These are phyloP conservation scores for Urocynchramus pylzowi DNA, from an alignment of 2,113 vertebrate genomes.

Conservation along the genomic window DNA sequence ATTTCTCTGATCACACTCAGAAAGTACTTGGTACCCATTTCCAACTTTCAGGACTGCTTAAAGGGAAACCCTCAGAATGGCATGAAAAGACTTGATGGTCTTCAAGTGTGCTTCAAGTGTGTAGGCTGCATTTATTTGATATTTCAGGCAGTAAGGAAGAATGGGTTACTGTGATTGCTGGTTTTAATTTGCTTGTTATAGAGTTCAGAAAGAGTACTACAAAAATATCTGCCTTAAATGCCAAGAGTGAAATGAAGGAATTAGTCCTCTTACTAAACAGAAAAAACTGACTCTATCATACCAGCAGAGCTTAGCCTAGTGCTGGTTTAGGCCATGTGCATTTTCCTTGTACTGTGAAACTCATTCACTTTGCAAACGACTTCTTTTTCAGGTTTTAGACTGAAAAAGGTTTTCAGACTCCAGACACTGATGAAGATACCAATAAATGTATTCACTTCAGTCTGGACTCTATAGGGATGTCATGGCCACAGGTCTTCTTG, in stretches of 20 bases:
- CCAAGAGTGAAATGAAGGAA: not conserved
- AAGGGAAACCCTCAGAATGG: not conserved
- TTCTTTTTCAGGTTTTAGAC: not conserved
- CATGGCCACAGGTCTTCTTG: not conserved
- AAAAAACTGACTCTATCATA: not conserved
- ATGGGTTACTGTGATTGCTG: not conserved
- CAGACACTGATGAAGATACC: not conserved
- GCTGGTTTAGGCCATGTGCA: not conserved
- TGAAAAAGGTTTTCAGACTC: no score
- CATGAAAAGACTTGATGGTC: not conserved
- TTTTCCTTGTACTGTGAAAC: not conserved
- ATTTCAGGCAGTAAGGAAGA: not conserved
- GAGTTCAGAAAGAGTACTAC: not conserved
- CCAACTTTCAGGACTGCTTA: not conserved
- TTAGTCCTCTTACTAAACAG: not conserved
- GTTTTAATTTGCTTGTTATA: slow-evolving; percentile 11
- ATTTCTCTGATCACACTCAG: not conserved
- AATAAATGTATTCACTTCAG: not conserved
- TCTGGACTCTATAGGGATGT: not conserved
- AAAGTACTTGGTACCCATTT: not conserved
- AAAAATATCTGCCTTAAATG: slow-evolving; percentile 12
- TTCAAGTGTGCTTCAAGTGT: not conserved
- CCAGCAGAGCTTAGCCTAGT: not conserved
- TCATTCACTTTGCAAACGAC: not conserved
- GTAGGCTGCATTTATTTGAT: not conserved